Base-by-base conservation (phyloP, 2,888 invertebrate genomes). In the Thera britannica region DNA sequence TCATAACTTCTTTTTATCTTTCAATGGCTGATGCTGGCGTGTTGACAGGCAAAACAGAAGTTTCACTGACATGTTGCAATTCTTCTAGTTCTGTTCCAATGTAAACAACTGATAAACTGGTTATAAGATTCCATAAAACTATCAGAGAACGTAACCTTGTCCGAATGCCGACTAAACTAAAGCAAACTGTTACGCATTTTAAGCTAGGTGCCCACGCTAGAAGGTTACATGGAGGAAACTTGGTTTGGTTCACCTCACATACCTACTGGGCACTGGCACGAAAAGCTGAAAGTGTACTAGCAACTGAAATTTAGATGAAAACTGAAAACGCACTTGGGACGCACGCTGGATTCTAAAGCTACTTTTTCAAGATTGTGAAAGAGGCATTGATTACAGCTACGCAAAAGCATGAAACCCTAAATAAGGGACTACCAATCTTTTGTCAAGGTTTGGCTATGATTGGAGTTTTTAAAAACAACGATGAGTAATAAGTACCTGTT, bases 111-210 rank as follows among this genome's bases (percentile, higher is more conserved):
- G 44, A 52, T 63, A 66, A 62, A 66, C 70, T 58, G 62, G 70
- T 66, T 63, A 58, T 70, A 55, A 59, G 55, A 62, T 66, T 66
- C 60, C 51, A 70, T 62, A 51, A 61, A 54, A 34, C 12, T 60
- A 63, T 46, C 60, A 48, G 62, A 66, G 69, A 59, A 51, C 65
- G 56, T 70, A 66, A 70, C 70, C 70, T 70, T 70, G 70, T 38
- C 35, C 41, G 36, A 52, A 58, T 52, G 55, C 54, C 38, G 57
- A 44, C 12, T 67, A 63, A 67, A 49, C 58, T 48, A 11, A 58
- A 55, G 23, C 59, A 57, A 69, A 58, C 70, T 60, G 44, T 49
- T 61, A 70, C 57, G 12, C 41, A 35, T 60, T 46, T 57, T 66
- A 58, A 57, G 55, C 52, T 61, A 7, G 41, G 58, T 61, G 61